Conservation (phyloP, 2,113 vertebrate genomes). For the Ibidorhyncha struthersii region DNA sequence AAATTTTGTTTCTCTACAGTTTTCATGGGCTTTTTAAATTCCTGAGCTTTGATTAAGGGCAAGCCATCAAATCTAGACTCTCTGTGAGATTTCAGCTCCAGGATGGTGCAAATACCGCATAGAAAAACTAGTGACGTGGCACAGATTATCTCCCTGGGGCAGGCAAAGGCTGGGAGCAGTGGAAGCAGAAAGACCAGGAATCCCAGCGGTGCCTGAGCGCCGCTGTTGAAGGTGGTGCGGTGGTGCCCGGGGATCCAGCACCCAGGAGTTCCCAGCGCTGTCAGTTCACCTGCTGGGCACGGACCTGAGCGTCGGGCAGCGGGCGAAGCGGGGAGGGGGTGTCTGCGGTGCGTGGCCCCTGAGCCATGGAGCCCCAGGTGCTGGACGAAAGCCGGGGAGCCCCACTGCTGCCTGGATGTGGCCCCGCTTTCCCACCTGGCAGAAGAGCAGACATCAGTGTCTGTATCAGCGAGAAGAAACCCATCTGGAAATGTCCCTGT, state of each 20-base stretch:
- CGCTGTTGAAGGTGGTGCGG: neutral
- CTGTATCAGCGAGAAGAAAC: neutral
- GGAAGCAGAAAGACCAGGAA: neutral
- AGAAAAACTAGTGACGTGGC: rapidly evolving
- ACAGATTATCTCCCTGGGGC: neutral
- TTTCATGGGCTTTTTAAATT: neutral
- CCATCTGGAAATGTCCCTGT: neutral
- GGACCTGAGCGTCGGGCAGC: neutral
- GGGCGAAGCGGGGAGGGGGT: neutral
- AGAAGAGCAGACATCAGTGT: neutral
- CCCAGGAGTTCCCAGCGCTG: neutral
- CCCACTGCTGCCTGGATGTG: neutral
- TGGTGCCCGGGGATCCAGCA: neutral
- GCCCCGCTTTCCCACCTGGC: neutral
- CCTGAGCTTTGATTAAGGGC: neutral
- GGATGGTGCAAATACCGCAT: neutral
- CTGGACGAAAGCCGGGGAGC: neutral
- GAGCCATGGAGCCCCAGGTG: neutral
- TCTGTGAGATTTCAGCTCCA: neutral
- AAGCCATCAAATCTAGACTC: neutral
- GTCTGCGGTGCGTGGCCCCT: neutral
- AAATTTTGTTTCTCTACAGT: neutral
- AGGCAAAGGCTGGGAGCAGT: neutral
- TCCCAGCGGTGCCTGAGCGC: rapidly evolving
- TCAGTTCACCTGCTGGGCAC: neutral